Evolutionary conservation across 1,140 invertebrate species (phyloP), one percentile per base, ranked within the genome.

Genomic region (Chionoecetes opilio): DNA sequence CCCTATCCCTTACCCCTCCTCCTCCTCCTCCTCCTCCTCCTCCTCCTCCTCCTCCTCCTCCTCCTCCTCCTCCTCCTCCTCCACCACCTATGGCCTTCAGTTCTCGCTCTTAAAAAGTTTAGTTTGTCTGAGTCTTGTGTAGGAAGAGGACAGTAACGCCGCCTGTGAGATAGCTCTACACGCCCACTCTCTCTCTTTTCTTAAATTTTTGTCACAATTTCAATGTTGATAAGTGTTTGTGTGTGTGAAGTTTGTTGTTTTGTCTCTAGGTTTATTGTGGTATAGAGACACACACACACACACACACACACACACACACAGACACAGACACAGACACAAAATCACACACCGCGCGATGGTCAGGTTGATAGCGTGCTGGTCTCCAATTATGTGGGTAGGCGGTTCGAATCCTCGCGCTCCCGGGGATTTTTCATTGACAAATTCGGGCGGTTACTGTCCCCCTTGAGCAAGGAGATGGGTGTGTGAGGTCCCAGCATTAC

Each of bases 281-380:
- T 84, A 84, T 26, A 34, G 6, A 84, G 6, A 34, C 82, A 34
- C 82, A 84, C 82, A 34, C 82, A 84, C 82, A 34, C 82, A 84
- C 82, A 34, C 82, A 84, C 82, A 84, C 82, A 84, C 82, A 84
- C 82, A 84, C 82, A 84, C 82, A 84, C 82, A 84, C 82, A 84
- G 6, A 84, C 82, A 84, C 82, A 84, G 6, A 84, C 5, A 5
- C 82, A 8, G n/a, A 84, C 5, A n/a, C n/a, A n/a, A n/a, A n/a
- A n/a, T n/a, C n/a, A n/a, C n/a, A n/a, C n/a, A n/a, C n/a, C n/a
- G n/a, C n/a, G n/a, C n/a, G n/a, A n/a, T n/a, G n/a, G n/a, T n/a
- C n/a, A n/a, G n/a, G n/a, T n/a, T n/a, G n/a, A n/a, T n/a, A n/a
- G n/a, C n/a, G n/a, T n/a, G n/a, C n/a, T n/a, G n/a, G n/a, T n/a